Evolutionary conservation across 2,888 invertebrate genomes (phyloP).

Genomic region (Kuschelorhynchus macadamiae): DNA sequence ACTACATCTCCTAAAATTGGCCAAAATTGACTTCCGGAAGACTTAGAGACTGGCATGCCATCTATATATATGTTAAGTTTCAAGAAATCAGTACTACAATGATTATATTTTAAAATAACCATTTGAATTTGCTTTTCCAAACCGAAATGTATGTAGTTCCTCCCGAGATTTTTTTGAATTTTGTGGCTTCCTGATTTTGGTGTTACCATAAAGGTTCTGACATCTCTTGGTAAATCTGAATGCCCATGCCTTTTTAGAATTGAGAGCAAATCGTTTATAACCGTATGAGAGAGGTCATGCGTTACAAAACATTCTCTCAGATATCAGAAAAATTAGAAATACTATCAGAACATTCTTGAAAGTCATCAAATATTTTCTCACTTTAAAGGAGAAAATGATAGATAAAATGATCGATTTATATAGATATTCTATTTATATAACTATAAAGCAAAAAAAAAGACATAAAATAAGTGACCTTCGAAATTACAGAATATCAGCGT

Average conservation of each 20-base stretch:
- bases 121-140: background rate
- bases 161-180: background rate
- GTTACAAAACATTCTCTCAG: slow-evolving; percentile 4
- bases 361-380: no score
- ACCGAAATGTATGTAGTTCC: slow-evolving; percentile 4
- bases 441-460: no score
- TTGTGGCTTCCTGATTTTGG: background rate
- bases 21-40: slow-evolving; percentile 7
- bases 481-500: no score
- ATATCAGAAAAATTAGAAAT: no score
- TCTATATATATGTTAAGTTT: slow-evolving; percentile 4
- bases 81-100: slow-evolving; percentile 4
- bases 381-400: no score
- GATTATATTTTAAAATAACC: background rate
- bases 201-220: background rate
- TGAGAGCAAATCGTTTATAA: background rate
- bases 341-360: no score
- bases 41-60: slow-evolving; percentile 8
- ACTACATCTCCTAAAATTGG: slow-evolving; percentile 17
- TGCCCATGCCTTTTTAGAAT: background rate
- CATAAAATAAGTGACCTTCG: no score
- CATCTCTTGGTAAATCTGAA: background rate
- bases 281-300: background rate
- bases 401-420: no score
- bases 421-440: no score